A percentile compares a stretch with the other conserved stretches of the same genome.
These are phyloP conservation scores for Ictalurus punctatus DNA, from an alignment of 2,113 vertebrate species.

Conservation along the genomic window DNA sequence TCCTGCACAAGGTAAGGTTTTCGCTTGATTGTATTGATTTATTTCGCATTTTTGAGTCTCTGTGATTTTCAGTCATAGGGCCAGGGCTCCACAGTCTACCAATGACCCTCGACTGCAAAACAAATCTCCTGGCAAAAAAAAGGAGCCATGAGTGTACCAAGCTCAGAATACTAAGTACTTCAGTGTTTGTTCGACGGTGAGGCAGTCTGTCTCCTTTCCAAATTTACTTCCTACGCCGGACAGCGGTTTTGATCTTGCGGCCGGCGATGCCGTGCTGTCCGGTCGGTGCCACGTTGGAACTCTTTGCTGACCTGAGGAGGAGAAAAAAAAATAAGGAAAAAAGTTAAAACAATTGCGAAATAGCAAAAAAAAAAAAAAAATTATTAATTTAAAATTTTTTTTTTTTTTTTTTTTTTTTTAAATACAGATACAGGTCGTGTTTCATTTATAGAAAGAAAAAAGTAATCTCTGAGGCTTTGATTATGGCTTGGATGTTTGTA, in stretches of 20 bases:
- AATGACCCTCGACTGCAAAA: constrained; percentile 51
- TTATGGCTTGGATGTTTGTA: no score
- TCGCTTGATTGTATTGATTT: constrained; percentile 66
- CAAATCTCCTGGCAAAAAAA: constrained; percentile 22
- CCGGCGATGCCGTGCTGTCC: constrained; percentile 77
- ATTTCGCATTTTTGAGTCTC: constrained; percentile 55
- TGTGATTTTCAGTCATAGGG: constrained; percentile 50
- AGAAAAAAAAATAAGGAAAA: neutral
- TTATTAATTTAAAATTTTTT: no score
- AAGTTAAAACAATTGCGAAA: neutral
- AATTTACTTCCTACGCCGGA: constrained; percentile 89
- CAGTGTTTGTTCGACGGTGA: constrained; percentile 57
- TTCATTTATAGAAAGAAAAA: no score
- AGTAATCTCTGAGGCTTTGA: no score
- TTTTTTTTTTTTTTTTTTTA: no score
- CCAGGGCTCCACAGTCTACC: constrained; percentile 47
- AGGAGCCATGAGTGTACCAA: constrained; percentile 19
- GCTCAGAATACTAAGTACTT: constrained; percentile 63
- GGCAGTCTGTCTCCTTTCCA: neutral
- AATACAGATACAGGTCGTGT: no score
- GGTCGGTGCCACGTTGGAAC: constrained; percentile 52
- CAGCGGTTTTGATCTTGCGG: constrained; percentile 94
- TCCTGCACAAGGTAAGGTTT: constrained; percentile 54
- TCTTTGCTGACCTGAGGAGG: constrained; percentile 64
- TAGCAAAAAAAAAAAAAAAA: no score